A percentile compares a stretch with the other conserved stretches of the same genome.
phyloP scores from a whole-genome alignment of 1,140 invertebrate genomes.

The Leptinotarsa texana region DNA sequence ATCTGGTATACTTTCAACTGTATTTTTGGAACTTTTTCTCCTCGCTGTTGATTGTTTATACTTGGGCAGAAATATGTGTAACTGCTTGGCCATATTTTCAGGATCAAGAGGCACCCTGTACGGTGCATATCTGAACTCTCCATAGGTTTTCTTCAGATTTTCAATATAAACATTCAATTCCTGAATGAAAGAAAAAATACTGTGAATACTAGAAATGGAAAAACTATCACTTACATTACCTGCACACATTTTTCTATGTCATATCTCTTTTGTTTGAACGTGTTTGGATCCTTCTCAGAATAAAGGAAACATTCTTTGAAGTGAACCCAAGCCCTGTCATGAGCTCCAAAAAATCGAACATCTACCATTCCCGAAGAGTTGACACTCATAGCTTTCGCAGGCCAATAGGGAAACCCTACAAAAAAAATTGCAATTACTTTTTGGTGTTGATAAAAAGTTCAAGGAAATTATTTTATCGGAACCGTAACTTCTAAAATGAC shows the following conservation, averaged over 20 bases:
- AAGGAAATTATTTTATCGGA: too few relatives aligned
- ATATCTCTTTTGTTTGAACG: slow-evolving; percentile 62
- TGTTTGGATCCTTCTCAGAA: slow-evolving; percentile 69
- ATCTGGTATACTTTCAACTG: slow-evolving; percentile 41
- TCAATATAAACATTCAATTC: slow-evolving; percentile 77
- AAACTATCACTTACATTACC: slow-evolving; percentile 34
- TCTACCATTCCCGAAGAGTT: slow-evolving; percentile 77
- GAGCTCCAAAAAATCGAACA: slow-evolving; percentile 91
- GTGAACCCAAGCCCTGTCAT: slow-evolving; percentile 90
- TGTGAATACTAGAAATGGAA: background rate
- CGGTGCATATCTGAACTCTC: slow-evolving; percentile 76
- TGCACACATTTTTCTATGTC: slow-evolving; percentile 68
- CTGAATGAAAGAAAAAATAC: slow-evolving; percentile 42
- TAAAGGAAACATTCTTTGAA: slow-evolving; percentile 83
- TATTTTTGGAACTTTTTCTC: slow-evolving; percentile 14
- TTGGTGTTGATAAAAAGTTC: background rate
- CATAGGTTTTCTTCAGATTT: slow-evolving; percentile 73
- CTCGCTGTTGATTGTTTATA: slow-evolving; percentile 52
- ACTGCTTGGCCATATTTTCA: slow-evolving; percentile 65
- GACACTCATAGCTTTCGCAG: slow-evolving; percentile 85
- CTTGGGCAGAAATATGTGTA: slow-evolving; percentile 69
- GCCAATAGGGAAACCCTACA: slow-evolving; percentile 88
- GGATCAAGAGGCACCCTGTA: slow-evolving; percentile 74
- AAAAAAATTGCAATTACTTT: slow-evolving; percentile 16
- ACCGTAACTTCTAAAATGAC: too few relatives aligned